Evolutionary conservation across 2,113 vertebrate species (phyloP).

Genomic region (Puntigrus tetrazona): DNA sequence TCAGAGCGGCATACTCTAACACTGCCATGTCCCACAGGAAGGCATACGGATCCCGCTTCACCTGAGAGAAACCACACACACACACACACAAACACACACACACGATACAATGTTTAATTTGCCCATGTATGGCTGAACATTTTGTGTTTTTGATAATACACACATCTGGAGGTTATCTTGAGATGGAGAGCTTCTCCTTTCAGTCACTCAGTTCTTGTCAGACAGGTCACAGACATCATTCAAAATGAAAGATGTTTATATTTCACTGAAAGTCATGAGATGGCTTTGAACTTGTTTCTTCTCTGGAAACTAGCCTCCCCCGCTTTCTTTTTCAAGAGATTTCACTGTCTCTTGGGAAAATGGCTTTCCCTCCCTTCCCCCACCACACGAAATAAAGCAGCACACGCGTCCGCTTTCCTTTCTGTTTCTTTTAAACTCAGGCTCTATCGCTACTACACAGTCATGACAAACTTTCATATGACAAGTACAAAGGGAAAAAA

Average conservation of each 20-base stretch:
- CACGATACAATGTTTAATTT: conserved; percentile 3
- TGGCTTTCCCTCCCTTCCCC: not conserved
- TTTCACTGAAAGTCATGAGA: conserved; percentile 22
- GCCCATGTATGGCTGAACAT: not conserved
- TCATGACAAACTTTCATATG: conserved; percentile 28
- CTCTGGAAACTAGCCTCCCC: conserved; percentile 6
- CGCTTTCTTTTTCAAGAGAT: conserved; percentile 10
- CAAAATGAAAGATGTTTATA: conserved; percentile 30
- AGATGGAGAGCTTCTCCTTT: not conserved
- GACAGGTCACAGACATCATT: conserved; percentile 32
- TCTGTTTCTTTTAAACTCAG: conserved; percentile 1
- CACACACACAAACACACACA: conserved; percentile 6
- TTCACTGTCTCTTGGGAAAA: not conserved
- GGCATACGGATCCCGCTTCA: conserved; percentile 91
- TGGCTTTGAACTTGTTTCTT: conserved; percentile 32
- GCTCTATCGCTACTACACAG: not conserved
- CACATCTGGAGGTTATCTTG: not conserved
- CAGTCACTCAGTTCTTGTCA: not conserved
- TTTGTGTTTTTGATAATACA: conserved; percentile 28
- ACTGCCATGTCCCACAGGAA: conserved; percentile 98
- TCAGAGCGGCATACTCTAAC: conserved; percentile 93
- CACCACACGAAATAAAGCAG: conserved; percentile 25
- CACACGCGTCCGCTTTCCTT: not conserved
- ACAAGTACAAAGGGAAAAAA: conserved; percentile 15
- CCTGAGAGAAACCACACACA: conserved; percentile 71